Percentiles rank a stretch among this genome's conserved stretches.
These are phyloP conservation scores for Lerema accius DNA, from an alignment of 1,140 invertebrate genomes.

Conservation along the genomic window DNA sequence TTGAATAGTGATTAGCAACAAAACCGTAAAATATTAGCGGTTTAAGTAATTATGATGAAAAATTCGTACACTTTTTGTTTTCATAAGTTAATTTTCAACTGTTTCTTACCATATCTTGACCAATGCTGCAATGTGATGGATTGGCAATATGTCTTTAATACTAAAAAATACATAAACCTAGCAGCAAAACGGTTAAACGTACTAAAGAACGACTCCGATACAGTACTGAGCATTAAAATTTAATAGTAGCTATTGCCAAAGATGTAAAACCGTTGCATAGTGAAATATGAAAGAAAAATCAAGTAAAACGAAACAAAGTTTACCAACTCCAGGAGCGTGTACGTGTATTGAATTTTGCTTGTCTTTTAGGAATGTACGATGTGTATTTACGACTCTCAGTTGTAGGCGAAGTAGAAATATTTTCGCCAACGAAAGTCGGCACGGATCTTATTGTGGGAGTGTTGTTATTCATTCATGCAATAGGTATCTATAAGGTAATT, in stretches of 20 bases:
- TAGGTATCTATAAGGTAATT: too few species aligned
- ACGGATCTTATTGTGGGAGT: not conserved
- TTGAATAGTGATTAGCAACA: too few species aligned
- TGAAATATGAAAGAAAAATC: conserved; percentile 6
- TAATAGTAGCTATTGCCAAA: not conserved
- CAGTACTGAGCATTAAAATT: not conserved
- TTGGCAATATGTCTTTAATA: too few species aligned
- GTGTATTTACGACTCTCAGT: conserved; percentile 14
- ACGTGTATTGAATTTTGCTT: conserved; percentile 18
- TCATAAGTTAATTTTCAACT: too few species aligned
- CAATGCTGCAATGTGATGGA: too few species aligned
- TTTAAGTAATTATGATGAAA: too few species aligned
- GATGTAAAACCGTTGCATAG: conserved; percentile 1
- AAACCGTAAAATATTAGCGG: too few species aligned
- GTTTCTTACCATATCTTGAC: too few species aligned
- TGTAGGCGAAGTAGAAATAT: conserved; percentile 9
- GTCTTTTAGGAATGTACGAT: conserved; percentile 2
- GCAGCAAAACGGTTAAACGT: not conserved
- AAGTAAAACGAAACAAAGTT: conserved; percentile 17
- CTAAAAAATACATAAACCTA: not conserved
- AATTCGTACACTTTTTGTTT: too few species aligned
- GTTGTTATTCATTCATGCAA: conserved; percentile 8
- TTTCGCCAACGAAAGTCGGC: not conserved
- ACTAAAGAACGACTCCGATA: not conserved
- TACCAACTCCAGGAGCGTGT: conserved; percentile 7